Conservation (phyloP, 2,888 invertebrate genomes). For the Brenthis ino region DNA sequence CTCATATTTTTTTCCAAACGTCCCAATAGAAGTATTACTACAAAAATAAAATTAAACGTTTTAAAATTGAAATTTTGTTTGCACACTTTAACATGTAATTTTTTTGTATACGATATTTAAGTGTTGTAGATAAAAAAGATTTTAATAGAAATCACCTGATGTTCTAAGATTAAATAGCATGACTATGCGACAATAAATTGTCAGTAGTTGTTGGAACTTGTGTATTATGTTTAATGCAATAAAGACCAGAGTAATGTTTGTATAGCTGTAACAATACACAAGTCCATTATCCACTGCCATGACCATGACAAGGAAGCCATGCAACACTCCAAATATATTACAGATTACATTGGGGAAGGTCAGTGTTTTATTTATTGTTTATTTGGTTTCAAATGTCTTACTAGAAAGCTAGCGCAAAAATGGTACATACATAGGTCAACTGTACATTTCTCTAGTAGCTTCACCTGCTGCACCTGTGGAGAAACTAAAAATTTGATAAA, state of each 20-base stretch:
- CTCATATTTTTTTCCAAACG: no score
- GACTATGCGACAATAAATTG: background rate
- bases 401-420: background rate
- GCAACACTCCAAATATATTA: slow-evolving; percentile 12
- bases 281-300: slow-evolving; percentile 18
- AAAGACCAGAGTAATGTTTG: background rate
- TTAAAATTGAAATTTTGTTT: no score
- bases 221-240: background rate
- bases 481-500: no score
- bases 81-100: no score
- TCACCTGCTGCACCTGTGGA: no score
- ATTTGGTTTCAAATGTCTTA: background rate
- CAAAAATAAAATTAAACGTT: no score
- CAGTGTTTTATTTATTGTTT: slow-evolving; percentile 25
- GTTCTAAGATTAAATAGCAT: background rate
- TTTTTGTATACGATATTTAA: no score
- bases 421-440: background rate
- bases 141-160: background rate
- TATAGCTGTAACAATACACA: slow-evolving; percentile 6
- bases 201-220: background rate
- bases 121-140: no score
- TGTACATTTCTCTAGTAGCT: background rate
- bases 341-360: slow-evolving; percentile 30
- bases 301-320: slow-evolving; percentile 28
- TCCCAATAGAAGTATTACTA: no score